Evolutionary conservation across 2,888 invertebrate genomes (phyloP).

Genomic region (Hyposoter didymator): DNA sequence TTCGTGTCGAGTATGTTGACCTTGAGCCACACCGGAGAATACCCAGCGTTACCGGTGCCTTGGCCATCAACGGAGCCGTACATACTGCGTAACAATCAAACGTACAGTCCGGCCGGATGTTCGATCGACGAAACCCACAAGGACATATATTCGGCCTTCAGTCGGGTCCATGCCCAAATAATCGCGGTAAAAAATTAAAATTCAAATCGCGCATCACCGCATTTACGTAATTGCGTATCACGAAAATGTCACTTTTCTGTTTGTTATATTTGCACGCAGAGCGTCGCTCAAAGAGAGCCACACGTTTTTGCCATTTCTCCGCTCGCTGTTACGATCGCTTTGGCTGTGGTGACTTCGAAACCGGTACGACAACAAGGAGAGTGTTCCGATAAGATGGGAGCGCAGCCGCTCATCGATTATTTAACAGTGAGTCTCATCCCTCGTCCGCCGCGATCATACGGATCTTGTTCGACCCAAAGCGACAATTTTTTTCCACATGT

Average conservation of each 20-base stretch:
- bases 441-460: too few relatives aligned
- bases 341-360: background rate
- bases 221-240: background rate
- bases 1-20: background rate
- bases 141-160: background rate
- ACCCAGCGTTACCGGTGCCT: background rate
- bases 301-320: background rate
- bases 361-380: too few relatives aligned
- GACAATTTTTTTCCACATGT: too few relatives aligned
- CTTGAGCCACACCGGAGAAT: background rate
- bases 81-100: background rate
- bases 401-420: background rate
- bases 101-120: background rate
- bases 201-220: background rate
- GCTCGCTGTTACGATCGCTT: background rate
- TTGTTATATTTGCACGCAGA: background rate
- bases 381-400: too few relatives aligned
- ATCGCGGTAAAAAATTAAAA: background rate
- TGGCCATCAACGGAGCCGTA: background rate
- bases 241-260: background rate
- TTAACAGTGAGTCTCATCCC: background rate
- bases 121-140: background rate
- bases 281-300: background rate
- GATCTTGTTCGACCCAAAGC: too few relatives aligned
- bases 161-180: background rate